These are phyloP conservation scores for Astreopora myriophthalma DNA, from an alignment of 64 coral and sea anemone genomes.

Conservation along the genomic window DNA sequence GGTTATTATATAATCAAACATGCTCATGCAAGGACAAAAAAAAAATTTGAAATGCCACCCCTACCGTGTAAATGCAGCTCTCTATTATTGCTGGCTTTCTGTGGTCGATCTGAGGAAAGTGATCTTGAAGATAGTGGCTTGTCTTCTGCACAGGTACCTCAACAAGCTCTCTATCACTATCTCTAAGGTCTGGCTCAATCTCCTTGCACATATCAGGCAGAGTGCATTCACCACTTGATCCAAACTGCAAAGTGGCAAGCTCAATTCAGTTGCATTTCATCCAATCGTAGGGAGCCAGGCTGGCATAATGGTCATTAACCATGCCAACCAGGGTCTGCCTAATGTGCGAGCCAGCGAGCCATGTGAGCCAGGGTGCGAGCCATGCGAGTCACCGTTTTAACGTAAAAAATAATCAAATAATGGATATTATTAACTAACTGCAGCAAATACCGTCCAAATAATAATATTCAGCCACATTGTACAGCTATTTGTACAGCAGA, in stretches of 20 bases:
- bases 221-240: neutral
- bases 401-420: too few species aligned
- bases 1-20: neutral
- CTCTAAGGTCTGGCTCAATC: constrained; percentile 43
- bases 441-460: too few species aligned
- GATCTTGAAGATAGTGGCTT: constrained; percentile 26
- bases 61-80: constrained; percentile 60
- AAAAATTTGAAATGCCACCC: neutral
- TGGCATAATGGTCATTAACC: too few species aligned
- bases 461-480: too few species aligned
- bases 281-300: too few species aligned
- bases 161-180: neutral
- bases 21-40: neutral
- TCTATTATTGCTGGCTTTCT: constrained; percentile 39
- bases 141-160: neutral
- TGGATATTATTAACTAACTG: too few species aligned
- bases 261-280: neutral
- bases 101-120: constrained; percentile 45
- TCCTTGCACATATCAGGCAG: neutral
- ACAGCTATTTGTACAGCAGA: too few species aligned
- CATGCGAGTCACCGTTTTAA: too few species aligned
- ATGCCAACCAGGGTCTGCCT: too few species aligned
- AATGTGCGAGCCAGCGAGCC: too few species aligned
- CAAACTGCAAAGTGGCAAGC: constrained; percentile 10
- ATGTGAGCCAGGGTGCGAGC: too few species aligned